Conservation (phyloP, 2,113 vertebrate species). For the Ceratotherium simum region DNA sequence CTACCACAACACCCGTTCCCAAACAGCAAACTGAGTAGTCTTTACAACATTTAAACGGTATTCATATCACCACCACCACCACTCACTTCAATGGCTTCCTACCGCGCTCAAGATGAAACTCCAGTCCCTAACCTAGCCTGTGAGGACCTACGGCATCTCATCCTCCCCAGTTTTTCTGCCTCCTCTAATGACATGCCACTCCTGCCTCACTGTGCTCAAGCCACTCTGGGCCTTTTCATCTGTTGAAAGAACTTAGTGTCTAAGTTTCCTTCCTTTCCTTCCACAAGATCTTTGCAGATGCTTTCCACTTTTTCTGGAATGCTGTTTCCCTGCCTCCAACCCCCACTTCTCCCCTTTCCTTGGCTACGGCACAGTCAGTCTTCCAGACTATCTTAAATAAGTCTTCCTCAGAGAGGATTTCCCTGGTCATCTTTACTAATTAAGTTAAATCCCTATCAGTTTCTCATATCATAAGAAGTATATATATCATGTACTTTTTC, state of each 20-base stretch:
- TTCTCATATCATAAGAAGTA: not conserved
- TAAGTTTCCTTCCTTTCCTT: not conserved
- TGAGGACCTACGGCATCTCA: not conserved
- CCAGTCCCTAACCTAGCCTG: not conserved
- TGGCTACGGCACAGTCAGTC: not conserved
- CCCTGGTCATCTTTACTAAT: not conserved
- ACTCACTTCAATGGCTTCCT: not conserved
- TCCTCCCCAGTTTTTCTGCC: not conserved
- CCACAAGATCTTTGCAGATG: not conserved
- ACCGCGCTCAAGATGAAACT: not conserved
- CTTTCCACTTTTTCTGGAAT: not conserved
- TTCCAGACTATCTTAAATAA: not conserved
- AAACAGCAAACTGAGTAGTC: not conserved
- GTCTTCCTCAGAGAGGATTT: not conserved
- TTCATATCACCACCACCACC: not conserved
- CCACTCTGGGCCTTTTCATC: not conserved
- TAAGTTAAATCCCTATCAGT: not conserved
- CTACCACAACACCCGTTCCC: not conserved
- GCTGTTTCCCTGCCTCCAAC: not conserved
- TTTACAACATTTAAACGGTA: not conserved
- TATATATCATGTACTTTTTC: not conserved
- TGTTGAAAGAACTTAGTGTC: too few relatives aligned
- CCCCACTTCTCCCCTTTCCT: not conserved
- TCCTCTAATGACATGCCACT: not conserved
- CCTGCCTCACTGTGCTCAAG: not conserved